phyloP scores from a whole-genome alignment of 2,113 vertebrate species.

The Perca flavescens region DNA sequence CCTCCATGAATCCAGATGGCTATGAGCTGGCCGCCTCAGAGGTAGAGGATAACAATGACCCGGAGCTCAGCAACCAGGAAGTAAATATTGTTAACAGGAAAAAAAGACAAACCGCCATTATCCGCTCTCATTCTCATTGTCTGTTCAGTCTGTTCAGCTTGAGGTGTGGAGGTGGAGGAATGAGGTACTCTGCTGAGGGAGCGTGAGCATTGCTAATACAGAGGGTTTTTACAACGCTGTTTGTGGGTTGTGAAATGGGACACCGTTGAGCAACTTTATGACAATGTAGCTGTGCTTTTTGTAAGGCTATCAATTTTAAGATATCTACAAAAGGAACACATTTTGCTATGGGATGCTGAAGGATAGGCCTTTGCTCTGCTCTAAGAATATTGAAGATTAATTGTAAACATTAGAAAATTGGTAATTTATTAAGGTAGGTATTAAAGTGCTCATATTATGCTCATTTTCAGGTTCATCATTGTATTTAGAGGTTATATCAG shows the following conservation, averaged over 20 bases:
- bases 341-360: neutral
- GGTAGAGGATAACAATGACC: conserved; percentile 88
- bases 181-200: conserved; percentile 4
- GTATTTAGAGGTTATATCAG: too few relatives aligned
- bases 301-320: neutral
- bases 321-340: neutral
- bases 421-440: neutral
- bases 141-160: conserved; percentile 14
- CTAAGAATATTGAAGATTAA: neutral
- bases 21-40: conserved; percentile 95
- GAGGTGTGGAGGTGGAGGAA: conserved; percentile 39
- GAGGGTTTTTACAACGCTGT: neutral
- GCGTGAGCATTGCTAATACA: neutral
- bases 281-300: neutral
- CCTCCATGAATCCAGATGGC: conserved; percentile 98
- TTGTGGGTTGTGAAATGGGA: conserved; percentile 11
- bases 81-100: conserved; percentile 85
- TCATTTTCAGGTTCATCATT: too few relatives aligned
- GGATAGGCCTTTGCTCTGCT: neutral
- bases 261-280: neutral
- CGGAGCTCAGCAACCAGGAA: conserved; percentile 85
- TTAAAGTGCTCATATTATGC: neutral
- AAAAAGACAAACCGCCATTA: conserved; percentile 71
- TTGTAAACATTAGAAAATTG: neutral
- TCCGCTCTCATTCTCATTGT: conserved; percentile 52